These are phyloP conservation scores for Catharus ustulatus DNA, from an alignment of 2,797 vertebrate species.

Conservation along the genomic window DNA sequence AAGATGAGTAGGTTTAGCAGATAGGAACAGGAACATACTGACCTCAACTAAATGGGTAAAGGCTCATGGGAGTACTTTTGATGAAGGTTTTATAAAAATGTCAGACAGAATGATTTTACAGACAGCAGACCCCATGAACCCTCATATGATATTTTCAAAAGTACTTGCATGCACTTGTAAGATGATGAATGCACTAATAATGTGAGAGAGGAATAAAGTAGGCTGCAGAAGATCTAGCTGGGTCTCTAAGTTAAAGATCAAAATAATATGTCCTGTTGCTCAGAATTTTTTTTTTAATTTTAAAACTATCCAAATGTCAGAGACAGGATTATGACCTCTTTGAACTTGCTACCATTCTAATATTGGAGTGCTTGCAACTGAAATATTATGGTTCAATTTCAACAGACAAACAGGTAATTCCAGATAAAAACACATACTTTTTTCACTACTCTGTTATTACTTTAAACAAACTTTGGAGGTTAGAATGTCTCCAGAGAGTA, in stretches of 20 bases:
- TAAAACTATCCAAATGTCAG: neutral
- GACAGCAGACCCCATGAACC: neutral
- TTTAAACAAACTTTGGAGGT: neutral
- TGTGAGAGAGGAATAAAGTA: neutral
- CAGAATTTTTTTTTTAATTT: neutral
- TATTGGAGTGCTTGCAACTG: neutral
- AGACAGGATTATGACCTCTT: neutral
- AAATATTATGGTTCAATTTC: neutral
- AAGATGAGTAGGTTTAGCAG: conserved; percentile 15
- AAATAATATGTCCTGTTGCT: neutral
- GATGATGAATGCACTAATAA: neutral
- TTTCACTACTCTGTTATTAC: neutral
- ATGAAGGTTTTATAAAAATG: conserved; percentile 43
- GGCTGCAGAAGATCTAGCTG: neutral
- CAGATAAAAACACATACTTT: neutral
- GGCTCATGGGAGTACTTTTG: conserved; percentile 33
- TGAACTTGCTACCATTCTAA: neutral
- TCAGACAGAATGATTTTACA: neutral
- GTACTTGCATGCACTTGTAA: neutral
- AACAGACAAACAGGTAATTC: neutral
- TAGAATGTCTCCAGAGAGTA: neutral
- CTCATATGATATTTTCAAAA: neutral
- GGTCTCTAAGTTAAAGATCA: neutral
- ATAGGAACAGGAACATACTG: conserved; percentile 1
- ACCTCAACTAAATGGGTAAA: neutral